Percentiles rank a stretch among this genome's conserved stretches.
These are phyloP conservation scores for Amazona ochrocephala DNA, from an alignment of 2,797 vertebrate species.

Conservation along the genomic window DNA sequence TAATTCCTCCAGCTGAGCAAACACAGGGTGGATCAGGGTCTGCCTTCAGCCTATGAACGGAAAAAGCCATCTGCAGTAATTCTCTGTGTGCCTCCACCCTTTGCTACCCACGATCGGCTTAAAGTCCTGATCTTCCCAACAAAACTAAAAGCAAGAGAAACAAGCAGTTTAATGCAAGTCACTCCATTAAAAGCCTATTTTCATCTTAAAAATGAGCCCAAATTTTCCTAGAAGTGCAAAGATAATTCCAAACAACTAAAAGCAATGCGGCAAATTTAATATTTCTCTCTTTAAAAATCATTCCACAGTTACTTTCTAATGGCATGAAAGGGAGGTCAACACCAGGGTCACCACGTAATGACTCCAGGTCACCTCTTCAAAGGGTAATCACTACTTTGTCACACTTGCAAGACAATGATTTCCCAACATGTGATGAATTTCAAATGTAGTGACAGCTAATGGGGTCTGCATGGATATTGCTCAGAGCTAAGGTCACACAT, in stretches of 20 bases:
- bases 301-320: not conserved
- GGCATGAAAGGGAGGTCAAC: not conserved
- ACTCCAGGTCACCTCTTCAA: not conserved
- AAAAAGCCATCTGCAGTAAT: not conserved
- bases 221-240: not conserved
- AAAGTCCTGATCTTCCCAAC: not conserved
- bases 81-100: not conserved
- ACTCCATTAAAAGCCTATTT: not conserved
- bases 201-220: not conserved
- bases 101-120: not conserved
- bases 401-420: not conserved
- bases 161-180: too few relatives aligned
- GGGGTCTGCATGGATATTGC: not conserved
- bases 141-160: not conserved
- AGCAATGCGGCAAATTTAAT: not conserved
- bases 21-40: not conserved
- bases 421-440: not conserved
- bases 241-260: not conserved
- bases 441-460: not conserved
- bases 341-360: not conserved
- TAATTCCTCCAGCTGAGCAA: constrained; percentile 7
- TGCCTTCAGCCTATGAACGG: not conserved
- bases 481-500: not conserved
- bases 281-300: not conserved
- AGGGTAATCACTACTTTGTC: not conserved